phyloP scores from a whole-genome alignment of 2,888 invertebrate species.

The Eumerus sabulonum region DNA sequence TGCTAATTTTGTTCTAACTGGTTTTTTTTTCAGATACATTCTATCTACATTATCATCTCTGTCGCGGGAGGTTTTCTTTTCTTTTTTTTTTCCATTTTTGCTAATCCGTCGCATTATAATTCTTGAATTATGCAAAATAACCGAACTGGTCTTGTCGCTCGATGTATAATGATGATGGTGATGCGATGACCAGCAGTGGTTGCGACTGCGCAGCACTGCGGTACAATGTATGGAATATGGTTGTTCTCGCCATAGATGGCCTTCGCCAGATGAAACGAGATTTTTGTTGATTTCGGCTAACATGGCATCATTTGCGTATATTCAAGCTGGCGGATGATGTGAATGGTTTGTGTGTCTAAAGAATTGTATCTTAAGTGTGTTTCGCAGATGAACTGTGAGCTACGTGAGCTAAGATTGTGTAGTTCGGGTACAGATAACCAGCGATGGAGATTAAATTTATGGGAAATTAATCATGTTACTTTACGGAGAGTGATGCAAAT shows the following conservation, averaged over 20 bases:
- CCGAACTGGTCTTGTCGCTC: conserved; percentile 66
- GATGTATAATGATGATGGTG: conserved; percentile 39
- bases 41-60: conserved; percentile 11
- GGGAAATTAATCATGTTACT: conserved; percentile 32
- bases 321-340: no score
- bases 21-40: conserved; percentile 16
- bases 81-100: conserved; percentile 26
- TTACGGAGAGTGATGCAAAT: neutral
- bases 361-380: conserved; percentile 35
- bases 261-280: conserved; percentile 62
- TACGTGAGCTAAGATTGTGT: conserved; percentile 44
- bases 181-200: conserved; percentile 14
- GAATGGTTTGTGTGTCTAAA: conserved; percentile 20
- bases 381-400: conserved; percentile 36
- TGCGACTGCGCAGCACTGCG: conserved; percentile 36
- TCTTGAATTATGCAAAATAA: conserved; percentile 46
- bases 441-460: conserved; percentile 30
- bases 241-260: conserved; percentile 54
- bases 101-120: conserved; percentile 25
- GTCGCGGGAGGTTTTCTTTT: neutral
- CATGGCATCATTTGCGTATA: conserved; percentile 19
- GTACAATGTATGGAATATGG: conserved; percentile 17
- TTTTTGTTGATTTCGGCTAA: conserved; percentile 53
- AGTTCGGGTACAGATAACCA: conserved; percentile 19
- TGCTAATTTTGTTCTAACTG: conserved; percentile 5